Percentiles rank a stretch among this genome's conserved stretches.
Evolutionary conservation across 2,797 vertebrate species (phyloP).

Genomic region (Clarias platycephalus): DNA sequence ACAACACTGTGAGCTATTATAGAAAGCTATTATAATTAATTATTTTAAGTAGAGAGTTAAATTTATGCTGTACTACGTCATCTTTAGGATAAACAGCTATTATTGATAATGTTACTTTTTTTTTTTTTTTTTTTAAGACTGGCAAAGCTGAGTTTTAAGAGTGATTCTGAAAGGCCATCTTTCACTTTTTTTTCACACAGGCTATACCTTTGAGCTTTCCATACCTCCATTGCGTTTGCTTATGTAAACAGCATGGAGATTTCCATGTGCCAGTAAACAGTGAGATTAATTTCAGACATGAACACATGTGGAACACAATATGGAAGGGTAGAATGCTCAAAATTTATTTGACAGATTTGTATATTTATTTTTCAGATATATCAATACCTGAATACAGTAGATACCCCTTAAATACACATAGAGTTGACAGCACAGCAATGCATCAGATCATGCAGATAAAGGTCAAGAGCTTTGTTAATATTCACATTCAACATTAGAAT

Average conservation of each 20-base stretch:
- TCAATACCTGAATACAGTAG: not conserved
- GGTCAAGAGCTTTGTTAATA: not conserved
- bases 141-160: too few species aligned
- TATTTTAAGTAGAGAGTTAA: conserved; percentile 17
- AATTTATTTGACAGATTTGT: not conserved
- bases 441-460: not conserved
- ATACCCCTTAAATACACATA: not conserved
- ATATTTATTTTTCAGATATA: not conserved
- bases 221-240: conserved; percentile 12
- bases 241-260: conserved; percentile 24
- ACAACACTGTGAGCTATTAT: conserved; percentile 13
- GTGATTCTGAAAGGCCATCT: not conserved
- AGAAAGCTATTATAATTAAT: conserved; percentile 30
- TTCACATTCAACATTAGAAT: not conserved
- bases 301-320: not conserved
- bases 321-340: not conserved
- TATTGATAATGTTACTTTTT: not conserved
- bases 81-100: conserved; percentile 19
- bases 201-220: conserved; percentile 35
- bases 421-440: not conserved
- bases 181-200: conserved; percentile 28
- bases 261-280: conserved; percentile 25
- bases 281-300: not conserved
- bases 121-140: not conserved
- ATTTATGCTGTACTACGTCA: conserved; percentile 30